A percentile compares a stretch with the other conserved stretches of the same genome.
These are phyloP conservation scores for Cichlasoma orientale DNA, from an alignment of 2,797 vertebrate species.

Conservation along the genomic window DNA sequence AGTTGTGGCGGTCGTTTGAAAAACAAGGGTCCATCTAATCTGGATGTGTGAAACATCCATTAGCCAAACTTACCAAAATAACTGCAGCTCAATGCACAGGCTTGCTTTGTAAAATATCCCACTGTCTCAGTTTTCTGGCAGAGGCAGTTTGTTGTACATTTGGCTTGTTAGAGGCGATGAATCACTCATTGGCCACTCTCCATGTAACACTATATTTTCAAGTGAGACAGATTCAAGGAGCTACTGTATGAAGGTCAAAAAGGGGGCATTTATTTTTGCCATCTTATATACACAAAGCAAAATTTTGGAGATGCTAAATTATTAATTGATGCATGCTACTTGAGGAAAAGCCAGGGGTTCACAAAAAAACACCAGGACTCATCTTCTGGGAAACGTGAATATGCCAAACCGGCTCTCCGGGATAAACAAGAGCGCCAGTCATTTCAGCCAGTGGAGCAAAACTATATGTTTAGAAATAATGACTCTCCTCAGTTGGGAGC, in stretches of 20 bases:
- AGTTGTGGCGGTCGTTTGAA: slow-evolving; percentile 18
- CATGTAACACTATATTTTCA: slow-evolving; percentile 17
- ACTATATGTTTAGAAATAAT: neutral
- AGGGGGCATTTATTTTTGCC: neutral
- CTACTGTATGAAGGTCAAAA: slow-evolving; percentile 26
- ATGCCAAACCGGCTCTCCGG: neutral
- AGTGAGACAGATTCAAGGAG: slow-evolving; percentile 3
- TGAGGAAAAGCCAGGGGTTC: neutral
- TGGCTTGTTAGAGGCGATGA: slow-evolving; percentile 35
- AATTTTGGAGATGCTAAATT: neutral
- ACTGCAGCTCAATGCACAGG: slow-evolving; percentile 29
- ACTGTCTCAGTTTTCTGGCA: slow-evolving; percentile 19
- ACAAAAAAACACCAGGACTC: neutral
- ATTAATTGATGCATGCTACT: neutral
- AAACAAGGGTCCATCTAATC: slow-evolving; percentile 35
- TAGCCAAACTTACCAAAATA: slow-evolving; percentile 42
- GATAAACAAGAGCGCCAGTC: neutral
- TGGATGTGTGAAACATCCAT: slow-evolving; percentile 25
- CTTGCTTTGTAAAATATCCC: slow-evolving; percentile 22
- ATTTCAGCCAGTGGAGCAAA: neutral
- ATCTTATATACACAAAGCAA: neutral
- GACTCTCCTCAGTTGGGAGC: neutral
- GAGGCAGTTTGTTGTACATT: slow-evolving; percentile 16
- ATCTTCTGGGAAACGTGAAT: neutral
- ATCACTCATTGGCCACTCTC: slow-evolving; percentile 33